Evolutionary conservation across 1,140 invertebrate species (phyloP).

Genomic region (Pectinophora gossypiella): DNA sequence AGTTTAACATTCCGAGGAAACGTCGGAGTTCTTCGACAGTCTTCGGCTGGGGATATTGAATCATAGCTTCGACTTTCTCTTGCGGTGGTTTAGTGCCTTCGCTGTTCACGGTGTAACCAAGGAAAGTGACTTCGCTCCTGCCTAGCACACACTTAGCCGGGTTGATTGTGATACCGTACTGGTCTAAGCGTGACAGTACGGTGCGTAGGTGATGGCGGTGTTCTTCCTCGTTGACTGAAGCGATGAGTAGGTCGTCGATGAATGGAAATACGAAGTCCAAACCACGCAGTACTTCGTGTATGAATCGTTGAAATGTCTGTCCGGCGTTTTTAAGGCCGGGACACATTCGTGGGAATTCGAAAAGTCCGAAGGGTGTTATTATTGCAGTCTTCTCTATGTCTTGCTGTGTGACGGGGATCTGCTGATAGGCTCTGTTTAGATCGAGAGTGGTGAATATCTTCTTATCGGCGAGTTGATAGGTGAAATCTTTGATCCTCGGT

Average conservation of each 20-base stretch:
- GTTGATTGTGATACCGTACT: constrained; percentile 6
- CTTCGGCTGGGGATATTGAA: constrained; percentile 15
- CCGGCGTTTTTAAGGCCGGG: constrained; percentile 9
- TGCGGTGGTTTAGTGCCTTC: background rate
- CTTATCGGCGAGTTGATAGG: background rate
- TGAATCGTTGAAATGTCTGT: background rate
- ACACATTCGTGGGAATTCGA: background rate
- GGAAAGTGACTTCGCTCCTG: background rate
- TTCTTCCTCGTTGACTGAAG: background rate
- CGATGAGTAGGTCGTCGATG: background rate
- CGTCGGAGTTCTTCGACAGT: constrained; percentile 23
- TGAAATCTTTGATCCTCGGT: constrained; percentile 24
- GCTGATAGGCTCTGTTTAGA: constrained; percentile 37
- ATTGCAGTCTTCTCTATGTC: constrained; percentile 16
- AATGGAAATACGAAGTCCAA: background rate
- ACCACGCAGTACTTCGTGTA: background rate
- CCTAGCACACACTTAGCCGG: background rate
- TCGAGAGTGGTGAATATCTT: constrained; percentile 4
- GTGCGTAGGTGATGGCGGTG: background rate
- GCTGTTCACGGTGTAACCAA: background rate
- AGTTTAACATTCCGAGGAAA: constrained; percentile 40
- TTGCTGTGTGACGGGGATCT: constrained; percentile 44
- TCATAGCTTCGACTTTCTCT: constrained; percentile 19
- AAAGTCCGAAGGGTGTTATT: background rate
- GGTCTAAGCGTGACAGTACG: background rate